Base-by-base conservation (phyloP, 2,888 invertebrate species). In the Meandrusa payeni region DNA sequence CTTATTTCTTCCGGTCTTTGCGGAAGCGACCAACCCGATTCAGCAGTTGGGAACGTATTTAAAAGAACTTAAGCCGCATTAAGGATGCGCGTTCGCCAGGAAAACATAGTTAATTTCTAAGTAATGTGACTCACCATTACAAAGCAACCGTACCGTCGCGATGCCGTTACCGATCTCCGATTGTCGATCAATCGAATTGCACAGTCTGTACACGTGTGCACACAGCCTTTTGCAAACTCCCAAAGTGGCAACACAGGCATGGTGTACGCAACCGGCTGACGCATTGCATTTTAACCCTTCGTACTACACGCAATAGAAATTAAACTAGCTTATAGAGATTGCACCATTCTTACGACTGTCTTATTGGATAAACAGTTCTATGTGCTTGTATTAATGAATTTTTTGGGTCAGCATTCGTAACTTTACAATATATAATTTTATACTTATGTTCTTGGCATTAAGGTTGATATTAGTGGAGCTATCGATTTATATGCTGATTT, bases 141-240 rank as follows among this genome's bases (percentile, higher is more conserved):
- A 31, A 23, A n/a, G n/a, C n/a, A n/a, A n/a, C n/a, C 23, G 22
- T 13, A 17, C 17, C 23, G 10, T n/a, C 19, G 36, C 11, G 13
- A 20, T 34, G 42, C 48, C 48, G 48, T 48, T 48, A 48, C 9
- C 45, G 34, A 46, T 39, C 47, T 24, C 13, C 20, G 36, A 48
- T 48, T 20, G 36, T 33, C 38, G 11, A 19, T 37, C 41, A 22
- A 31, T 45, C 37, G 13, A 46, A 46, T 49, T 37, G 32, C 9
- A 3, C 10, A 49, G 23, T 46, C 46, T 31, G 40, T 22, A 11
- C 49, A 43, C 46, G 46, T 23, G 29, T 29, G 29, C 11, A 40
- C 11, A 40, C 19, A 27, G n/a, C 33, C 26, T 41, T 41, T 24
- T 31, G 23, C 15, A 22, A 29, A 22, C 12, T 12, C 38, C 23